Evolutionary conservation across 2,113 vertebrate genomes (phyloP).

Genomic region (Falcunculus frontatus): DNA sequence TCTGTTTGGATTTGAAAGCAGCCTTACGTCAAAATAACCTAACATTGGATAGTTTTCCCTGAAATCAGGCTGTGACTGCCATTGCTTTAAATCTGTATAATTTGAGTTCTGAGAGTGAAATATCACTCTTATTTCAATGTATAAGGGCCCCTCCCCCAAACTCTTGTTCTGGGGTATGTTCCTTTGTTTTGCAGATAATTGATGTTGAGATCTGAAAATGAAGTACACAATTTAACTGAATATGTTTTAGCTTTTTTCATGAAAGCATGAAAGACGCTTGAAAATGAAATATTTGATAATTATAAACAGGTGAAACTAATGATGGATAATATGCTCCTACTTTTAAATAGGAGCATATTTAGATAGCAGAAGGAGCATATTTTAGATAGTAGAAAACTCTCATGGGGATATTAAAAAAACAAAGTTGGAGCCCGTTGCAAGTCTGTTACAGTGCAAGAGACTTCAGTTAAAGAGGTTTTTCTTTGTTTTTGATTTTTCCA

Average conservation of each 20-base stretch:
- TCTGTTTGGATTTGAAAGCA: not conserved
- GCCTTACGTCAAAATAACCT: not conserved
- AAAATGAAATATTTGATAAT: not conserved
- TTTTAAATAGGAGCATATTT: no score
- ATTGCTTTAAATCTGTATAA: not conserved
- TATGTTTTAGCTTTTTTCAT: not conserved
- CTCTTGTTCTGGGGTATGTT: not conserved
- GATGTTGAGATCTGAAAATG: not conserved
- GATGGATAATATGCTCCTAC: not conserved
- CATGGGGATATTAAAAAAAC: not conserved
- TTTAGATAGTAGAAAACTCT: not conserved
- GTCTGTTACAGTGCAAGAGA: not conserved
- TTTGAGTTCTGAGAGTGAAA: not conserved
- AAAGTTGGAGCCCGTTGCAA: not conserved
- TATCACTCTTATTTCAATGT: not conserved
- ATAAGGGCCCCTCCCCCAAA: not conserved
- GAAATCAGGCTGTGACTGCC: not conserved
- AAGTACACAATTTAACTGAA: not conserved
- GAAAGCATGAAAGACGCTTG: not conserved
- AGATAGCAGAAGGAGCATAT: no score
- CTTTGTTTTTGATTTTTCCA: slow-evolving; percentile 52
- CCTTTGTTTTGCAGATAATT: not conserved
- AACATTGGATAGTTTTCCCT: not conserved
- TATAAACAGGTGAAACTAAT: not conserved
- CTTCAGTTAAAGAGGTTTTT: not conserved